A percentile compares a stretch with the other conserved stretches of the same genome.
phyloP scores from a whole-genome alignment of 1,140 invertebrate species.

The Drosophila miranda region DNA sequence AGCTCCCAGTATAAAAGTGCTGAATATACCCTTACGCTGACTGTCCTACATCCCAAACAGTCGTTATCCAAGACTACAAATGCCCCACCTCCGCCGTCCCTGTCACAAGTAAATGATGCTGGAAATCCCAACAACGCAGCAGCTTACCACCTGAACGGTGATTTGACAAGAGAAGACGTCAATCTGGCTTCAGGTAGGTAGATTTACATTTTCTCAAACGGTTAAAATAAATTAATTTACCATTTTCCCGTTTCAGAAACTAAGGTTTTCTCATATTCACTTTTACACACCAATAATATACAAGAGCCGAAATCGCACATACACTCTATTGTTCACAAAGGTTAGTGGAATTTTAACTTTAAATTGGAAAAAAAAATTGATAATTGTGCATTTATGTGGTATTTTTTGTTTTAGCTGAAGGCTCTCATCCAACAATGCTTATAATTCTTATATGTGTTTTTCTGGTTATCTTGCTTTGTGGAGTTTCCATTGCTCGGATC shows the following conservation, averaged over 20 bases:
- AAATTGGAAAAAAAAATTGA: not conserved
- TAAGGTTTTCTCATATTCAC: constrained; percentile 74
- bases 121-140: constrained; percentile 26
- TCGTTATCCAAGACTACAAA: constrained; percentile 60
- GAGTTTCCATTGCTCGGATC: constrained; percentile 72
- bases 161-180: constrained; percentile 6
- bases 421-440: constrained; percentile 83
- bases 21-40: constrained; percentile 91
- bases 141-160: constrained; percentile 21
- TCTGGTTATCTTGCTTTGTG: constrained; percentile 75
- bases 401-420: constrained; percentile 54
- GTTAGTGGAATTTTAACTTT: constrained; percentile 20
- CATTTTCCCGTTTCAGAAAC: constrained; percentile 48
- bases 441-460: constrained; percentile 94
- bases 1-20: constrained; percentile 96
- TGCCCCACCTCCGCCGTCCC: constrained; percentile 17
- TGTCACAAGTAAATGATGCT: constrained; percentile 18
- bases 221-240: not conserved
- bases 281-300: constrained; percentile 72
- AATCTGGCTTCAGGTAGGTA: constrained; percentile 41
- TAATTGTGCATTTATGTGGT: not conserved
- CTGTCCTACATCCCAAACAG: constrained; percentile 90
- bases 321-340: constrained; percentile 72
- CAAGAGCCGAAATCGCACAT: constrained; percentile 74
- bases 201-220: not conserved